phyloP scores from a whole-genome alignment of 2,888 invertebrate genomes.

The Autographa gamma region DNA sequence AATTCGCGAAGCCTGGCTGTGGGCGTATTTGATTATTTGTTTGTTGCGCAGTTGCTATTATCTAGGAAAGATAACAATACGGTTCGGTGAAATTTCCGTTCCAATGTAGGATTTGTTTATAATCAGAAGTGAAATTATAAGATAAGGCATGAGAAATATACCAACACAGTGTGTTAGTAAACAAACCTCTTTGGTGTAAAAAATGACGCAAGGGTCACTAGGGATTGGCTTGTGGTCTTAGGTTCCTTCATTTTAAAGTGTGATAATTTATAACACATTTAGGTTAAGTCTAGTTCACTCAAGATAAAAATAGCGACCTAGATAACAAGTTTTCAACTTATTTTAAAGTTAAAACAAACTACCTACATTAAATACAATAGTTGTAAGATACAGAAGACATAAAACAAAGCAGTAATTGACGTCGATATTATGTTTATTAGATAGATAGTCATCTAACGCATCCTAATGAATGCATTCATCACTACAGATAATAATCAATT shows the following conservation, averaged over 20 bases:
- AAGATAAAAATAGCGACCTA: too few relatives aligned
- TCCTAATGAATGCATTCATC: conserved; percentile 13
- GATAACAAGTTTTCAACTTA: too few relatives aligned
- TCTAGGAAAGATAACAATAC: background rate
- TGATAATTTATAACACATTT: too few relatives aligned
- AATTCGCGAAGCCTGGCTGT: conserved; percentile 27
- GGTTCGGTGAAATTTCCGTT: background rate
- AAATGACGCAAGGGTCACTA: background rate
- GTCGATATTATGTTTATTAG: background rate
- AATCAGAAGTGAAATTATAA: background rate
- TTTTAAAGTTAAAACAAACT: too few relatives aligned
- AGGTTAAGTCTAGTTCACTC: too few relatives aligned
- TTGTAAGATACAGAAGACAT: too few relatives aligned
- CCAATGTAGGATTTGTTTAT: background rate
- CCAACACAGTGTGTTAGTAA: background rate
- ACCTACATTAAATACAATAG: too few relatives aligned
- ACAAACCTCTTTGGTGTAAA: background rate
- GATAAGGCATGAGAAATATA: background rate
- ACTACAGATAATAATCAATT: conserved; percentile 24
- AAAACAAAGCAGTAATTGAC: too few relatives aligned
- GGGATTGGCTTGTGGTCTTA: too few relatives aligned
- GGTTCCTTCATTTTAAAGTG: too few relatives aligned
- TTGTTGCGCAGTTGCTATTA: conserved; percentile 26
- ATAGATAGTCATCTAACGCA: background rate
- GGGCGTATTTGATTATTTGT: conserved; percentile 26